Conservation (phyloP, 2,113 vertebrate genomes). For the Clinocottus analis region DNA sequence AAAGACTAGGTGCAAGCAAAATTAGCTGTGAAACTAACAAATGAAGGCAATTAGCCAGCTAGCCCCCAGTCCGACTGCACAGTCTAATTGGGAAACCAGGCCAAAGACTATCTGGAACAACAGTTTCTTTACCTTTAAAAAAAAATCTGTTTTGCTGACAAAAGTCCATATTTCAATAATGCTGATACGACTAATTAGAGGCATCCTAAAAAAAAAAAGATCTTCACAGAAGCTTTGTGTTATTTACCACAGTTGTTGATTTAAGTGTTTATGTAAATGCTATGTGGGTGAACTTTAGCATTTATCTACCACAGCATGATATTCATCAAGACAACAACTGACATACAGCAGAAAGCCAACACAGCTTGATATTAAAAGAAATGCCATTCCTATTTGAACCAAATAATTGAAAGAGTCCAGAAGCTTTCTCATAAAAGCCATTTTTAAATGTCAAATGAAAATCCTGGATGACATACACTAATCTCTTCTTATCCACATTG, state of each 20-base stretch:
- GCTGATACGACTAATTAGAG: slow-evolving; percentile 51
- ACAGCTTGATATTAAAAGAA: neutral
- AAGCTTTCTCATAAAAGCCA: neutral
- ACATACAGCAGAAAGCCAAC: slow-evolving; percentile 13
- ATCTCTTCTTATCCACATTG: slow-evolving; percentile 30
- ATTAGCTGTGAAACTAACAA: slow-evolving; percentile 83
- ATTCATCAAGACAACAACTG: slow-evolving; percentile 11
- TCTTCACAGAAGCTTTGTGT: slow-evolving; percentile 1
- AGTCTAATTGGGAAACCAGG: slow-evolving; percentile 73
- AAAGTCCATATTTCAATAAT: slow-evolving; percentile 41
- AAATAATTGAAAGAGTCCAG: slow-evolving; percentile 12
- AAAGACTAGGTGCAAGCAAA: slow-evolving; percentile 72
- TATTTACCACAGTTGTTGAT: slow-evolving; percentile 13
- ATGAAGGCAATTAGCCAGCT: slow-evolving; percentile 80
- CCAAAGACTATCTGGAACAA: slow-evolving; percentile 67
- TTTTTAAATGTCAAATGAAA: slow-evolving; percentile 43
- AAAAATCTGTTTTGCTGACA: slow-evolving; percentile 59
- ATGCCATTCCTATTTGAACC: slow-evolving; percentile 12
- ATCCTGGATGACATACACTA: neutral
- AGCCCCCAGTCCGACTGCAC: slow-evolving; percentile 57
- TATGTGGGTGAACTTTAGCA: slow-evolving; percentile 1
- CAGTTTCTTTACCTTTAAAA: slow-evolving; percentile 53
- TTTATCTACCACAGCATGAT: neutral
- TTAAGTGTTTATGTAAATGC: slow-evolving; percentile 26
- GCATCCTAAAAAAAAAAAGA: slow-evolving; percentile 2